Evolutionary conservation across 2,888 invertebrate genomes (phyloP), one percentile per base, ranked within the genome.

Genomic region (Eledone cirrhosa): DNA sequence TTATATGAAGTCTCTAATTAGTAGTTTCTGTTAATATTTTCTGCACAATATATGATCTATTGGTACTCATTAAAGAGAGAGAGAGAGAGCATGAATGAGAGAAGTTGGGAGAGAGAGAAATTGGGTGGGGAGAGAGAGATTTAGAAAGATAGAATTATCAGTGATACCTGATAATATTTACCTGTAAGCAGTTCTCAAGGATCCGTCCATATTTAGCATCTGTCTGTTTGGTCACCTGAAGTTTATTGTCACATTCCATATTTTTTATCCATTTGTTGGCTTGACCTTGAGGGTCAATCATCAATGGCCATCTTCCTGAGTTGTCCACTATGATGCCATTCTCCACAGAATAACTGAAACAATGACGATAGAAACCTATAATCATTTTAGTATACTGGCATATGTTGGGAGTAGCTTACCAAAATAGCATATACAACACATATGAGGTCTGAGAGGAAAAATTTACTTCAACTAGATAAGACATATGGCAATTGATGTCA

Each of bases 251-350:
- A 80, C 95, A 95, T 90, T 98, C 97, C 94, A 97, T 95, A 89
- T 95, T 96, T 91, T 96, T 96, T 27, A 98, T 93, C 97, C 97
- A 98, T 90, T 96, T 97, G 91, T 96, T 97, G 0, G 97, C 97
- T 93, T 97, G 97, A 48, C 94, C 95, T 81, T 91, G 91, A 13
- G 91, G 91, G 83, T 91, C 91, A 78, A 91, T 89, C 89, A 91
- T 90, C 80, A 91, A 84, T 0, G 91, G 90, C 91, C 91, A 91
- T 29, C 90, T 87, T 78, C 89, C 89, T 78, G 90, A 88, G 82
- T 83, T 87, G 47, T 84, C 86, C 27, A 89, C 87, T 53, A 91
- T 90, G 78, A 91, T 86, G 19, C 88, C 90, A 83, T 90, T 90
- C 84, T 90, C 89, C 41, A 89, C 85, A 19, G 90, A 90, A 83